Conservation (phyloP, 2,888 invertebrate species). For the Ptychoptera albimana region DNA sequence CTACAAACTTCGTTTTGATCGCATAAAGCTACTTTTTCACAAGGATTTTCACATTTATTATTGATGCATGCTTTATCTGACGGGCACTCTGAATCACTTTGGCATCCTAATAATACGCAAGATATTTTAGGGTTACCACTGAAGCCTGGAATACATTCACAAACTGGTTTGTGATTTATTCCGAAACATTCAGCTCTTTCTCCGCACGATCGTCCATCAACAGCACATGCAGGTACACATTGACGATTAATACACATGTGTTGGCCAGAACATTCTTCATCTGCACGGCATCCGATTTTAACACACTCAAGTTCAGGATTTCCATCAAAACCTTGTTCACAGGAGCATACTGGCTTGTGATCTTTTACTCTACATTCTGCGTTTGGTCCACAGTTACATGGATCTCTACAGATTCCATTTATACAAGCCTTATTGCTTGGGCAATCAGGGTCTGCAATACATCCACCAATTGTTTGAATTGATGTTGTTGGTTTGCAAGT, state of each 20-base stretch:
- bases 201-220: constrained; percentile 56
- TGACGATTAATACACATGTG: constrained; percentile 71
- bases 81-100: constrained; percentile 66
- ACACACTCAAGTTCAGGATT: constrained; percentile 71
- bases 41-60: constrained; percentile 62
- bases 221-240: constrained; percentile 65
- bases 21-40: constrained; percentile 49
- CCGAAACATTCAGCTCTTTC: constrained; percentile 64
- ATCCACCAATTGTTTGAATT: constrained; percentile 44
- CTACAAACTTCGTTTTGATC: constrained; percentile 57
- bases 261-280: constrained; percentile 64
- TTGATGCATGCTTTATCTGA: constrained; percentile 66
- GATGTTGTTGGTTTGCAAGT: constrained; percentile 60
- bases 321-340: constrained; percentile 67
- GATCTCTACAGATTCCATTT: constrained; percentile 63
- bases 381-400: constrained; percentile 73
- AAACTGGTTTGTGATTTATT: constrained; percentile 62
- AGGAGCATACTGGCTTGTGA: constrained; percentile 78
- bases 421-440: constrained; percentile 61
- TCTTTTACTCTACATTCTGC: constrained; percentile 70
- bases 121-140: constrained; percentile 64
- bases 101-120: constrained; percentile 69
- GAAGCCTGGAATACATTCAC: constrained; percentile 68
- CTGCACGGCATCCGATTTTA: constrained; percentile 53
- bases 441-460: constrained; percentile 64